These are phyloP conservation scores for Euleptes europaea DNA, from an alignment of 2,113 vertebrate species.

Conservation along the genomic window DNA sequence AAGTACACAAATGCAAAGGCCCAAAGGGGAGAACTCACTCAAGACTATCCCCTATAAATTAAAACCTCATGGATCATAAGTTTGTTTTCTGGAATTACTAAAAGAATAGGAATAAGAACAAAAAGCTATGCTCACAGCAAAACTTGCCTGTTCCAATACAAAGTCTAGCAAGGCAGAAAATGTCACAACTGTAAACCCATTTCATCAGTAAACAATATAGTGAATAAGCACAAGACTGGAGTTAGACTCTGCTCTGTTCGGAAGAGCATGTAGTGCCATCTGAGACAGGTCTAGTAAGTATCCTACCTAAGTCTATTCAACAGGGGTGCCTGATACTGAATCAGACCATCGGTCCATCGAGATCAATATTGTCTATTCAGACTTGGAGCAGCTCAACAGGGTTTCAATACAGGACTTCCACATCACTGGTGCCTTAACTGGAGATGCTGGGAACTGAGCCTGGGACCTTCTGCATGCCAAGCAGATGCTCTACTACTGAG, in stretches of 20 bases:
- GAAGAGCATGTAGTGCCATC: background rate
- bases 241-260: background rate
- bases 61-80: conserved; percentile 7
- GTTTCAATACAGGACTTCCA: too few relatives aligned
- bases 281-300: too few relatives aligned
- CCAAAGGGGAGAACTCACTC: background rate
- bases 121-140: background rate
- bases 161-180: background rate
- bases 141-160: background rate
- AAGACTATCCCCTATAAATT: background rate
- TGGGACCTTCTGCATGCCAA: too few relatives aligned
- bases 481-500: too few relatives aligned
- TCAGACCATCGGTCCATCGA: too few relatives aligned
- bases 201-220: background rate
- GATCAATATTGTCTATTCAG: too few relatives aligned
- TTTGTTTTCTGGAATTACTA: background rate
- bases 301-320: too few relatives aligned
- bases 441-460: too few relatives aligned
- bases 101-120: background rate
- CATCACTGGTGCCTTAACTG: too few relatives aligned
- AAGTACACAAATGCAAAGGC: background rate
- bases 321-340: too few relatives aligned
- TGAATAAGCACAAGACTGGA: background rate
- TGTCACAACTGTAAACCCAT: background rate
- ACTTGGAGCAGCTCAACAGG: too few relatives aligned